Conservation (phyloP, 2,888 invertebrate genomes). For the Pterobdella sp. region DNA sequence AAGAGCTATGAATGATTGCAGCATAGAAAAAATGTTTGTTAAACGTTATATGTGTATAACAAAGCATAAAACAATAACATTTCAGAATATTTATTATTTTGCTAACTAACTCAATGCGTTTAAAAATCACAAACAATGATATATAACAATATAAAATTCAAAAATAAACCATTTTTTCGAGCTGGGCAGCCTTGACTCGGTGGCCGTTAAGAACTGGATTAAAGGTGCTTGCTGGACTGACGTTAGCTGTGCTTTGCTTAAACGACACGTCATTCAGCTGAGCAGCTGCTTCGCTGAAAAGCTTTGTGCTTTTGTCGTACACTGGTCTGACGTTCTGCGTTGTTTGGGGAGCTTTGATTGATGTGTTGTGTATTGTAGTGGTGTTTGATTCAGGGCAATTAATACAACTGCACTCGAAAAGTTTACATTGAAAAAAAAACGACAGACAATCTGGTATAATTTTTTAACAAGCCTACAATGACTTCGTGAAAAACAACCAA, state of each 20-base stretch:
- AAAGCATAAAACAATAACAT: no score
- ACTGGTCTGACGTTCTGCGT: background rate
- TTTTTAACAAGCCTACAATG: no score
- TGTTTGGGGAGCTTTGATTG: background rate
- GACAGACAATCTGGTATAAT: no score
- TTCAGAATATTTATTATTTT: no score
- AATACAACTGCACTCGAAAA: no score
- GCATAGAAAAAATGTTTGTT: no score
- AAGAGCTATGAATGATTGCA: no score
- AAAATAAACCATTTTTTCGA: background rate
- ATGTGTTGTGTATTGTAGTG: background rate
- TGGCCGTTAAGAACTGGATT: background rate
- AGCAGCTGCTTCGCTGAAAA: conserved; percentile 12
- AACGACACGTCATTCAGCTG: conserved; percentile 4
- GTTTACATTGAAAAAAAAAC: no score
- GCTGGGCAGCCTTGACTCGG: background rate
- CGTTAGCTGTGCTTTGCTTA: background rate
- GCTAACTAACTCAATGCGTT: no score
- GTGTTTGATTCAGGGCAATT: background rate
- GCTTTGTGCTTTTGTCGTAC: background rate
- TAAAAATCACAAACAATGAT: no score
- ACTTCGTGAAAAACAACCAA: background rate
- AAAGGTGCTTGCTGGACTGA: background rate
- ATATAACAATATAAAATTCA: no score
- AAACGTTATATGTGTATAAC: no score